Base-by-base conservation (phyloP, 2,888 invertebrate genomes). In the Anaspis maculata region DNA sequence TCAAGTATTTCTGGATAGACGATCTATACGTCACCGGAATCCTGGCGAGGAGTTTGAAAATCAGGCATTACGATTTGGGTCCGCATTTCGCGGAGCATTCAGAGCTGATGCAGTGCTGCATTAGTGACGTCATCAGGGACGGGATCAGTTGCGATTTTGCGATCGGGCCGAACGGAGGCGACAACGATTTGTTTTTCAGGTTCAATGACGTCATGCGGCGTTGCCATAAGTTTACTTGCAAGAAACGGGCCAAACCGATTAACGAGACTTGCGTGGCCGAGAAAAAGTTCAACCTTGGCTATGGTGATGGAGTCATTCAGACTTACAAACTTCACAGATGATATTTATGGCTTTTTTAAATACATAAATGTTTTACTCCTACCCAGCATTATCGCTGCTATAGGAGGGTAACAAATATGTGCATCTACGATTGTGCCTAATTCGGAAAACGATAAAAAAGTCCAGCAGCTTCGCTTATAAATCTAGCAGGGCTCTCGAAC, bases 1-100 rank as follows among this genome's bases (percentile, higher is more conserved):
- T 74, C n/a, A 67, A 72, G 11, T 84, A 80, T 50, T 91, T 94
- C 65, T 94, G 92, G 91, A 89, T 94, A 38, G 92, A 94, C 56
- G 92, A 94, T 58, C 80, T 86, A 25, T 83, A 80, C 58, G 66
- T 92, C 0, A 92, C 91, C 1, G 92, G 92, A 1, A 69, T 88
- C 28, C 63, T 91, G 15, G 71, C 80, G 4, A 66, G 76, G 31
- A 65, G 70, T 15, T 59, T 76, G 13, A 66, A 68, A 22, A 69
- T 83, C n/a, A 62, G 70, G 22, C 61, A 79, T 24, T 65, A 63
- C 34, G 74, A 77, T 30, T 60, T 84, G 10, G 69, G 73, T 27
- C 52, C 71, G 10, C 73, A 74, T 56, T 87, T 77, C 66, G 72
- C 86, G 3, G 74, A 77, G 5, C 79, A 84, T 58, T 73, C 81